A percentile compares a stretch with the other conserved stretches of the same genome.
Evolutionary conservation across 2,113 vertebrate genomes (phyloP).

Genomic region (Pholis gunnellus): DNA sequence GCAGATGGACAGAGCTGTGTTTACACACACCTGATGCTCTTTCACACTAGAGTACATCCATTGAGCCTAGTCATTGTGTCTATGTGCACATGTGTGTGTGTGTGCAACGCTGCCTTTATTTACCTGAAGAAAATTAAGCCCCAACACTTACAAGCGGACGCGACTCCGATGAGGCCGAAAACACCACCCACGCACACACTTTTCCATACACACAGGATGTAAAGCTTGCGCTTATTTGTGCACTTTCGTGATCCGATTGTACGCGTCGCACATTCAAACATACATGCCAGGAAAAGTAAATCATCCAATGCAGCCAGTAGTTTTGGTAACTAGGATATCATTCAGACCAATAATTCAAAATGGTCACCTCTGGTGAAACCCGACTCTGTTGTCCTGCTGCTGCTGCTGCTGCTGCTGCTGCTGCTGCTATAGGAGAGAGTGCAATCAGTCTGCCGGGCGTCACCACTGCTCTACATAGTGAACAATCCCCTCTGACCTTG

Average conservation of each 20-base stretch:
- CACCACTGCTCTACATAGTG: constrained; percentile 51
- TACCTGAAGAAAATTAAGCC: constrained; percentile 69
- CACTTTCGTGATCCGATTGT: not conserved
- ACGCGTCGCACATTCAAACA: not conserved
- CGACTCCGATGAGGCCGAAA: constrained; percentile 67
- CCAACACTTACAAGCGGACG: constrained; percentile 52
- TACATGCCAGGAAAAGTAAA: not conserved
- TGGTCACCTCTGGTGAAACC: constrained; percentile 17
- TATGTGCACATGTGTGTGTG: constrained; percentile 24
- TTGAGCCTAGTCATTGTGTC: constrained; percentile 17
- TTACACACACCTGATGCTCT: constrained; percentile 73
- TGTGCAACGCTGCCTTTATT: constrained; percentile 57
- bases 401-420: constrained; percentile 26
- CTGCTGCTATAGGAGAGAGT: constrained; percentile 29
- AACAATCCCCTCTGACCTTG: constrained; percentile 62
- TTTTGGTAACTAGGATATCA: not conserved
- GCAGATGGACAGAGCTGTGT: constrained; percentile 62
- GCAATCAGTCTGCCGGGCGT: constrained; percentile 16
- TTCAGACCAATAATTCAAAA: not conserved
- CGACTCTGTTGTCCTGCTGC: constrained; percentile 3
- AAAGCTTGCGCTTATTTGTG: constrained; percentile 21
- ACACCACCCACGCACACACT: constrained; percentile 24
- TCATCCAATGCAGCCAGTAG: not conserved
- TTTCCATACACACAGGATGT: constrained; percentile 44
- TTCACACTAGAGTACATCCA: constrained; percentile 72